Evolutionary conservation across 2,797 vertebrate genomes (phyloP).

Genomic region (Sebastes elongatus): DNA sequence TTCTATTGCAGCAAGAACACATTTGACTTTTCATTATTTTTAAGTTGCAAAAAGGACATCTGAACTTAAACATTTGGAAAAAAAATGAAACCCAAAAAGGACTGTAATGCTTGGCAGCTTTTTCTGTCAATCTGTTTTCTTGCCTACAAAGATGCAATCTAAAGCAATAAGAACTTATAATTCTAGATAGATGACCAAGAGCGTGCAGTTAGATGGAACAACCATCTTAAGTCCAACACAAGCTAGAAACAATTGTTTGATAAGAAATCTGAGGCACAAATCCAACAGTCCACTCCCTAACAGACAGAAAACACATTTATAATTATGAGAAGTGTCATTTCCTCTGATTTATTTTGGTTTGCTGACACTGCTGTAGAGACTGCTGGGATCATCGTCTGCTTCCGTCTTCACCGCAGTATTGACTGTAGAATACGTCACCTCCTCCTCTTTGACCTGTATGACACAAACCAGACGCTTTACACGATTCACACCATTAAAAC

Average conservation of each 20-base stretch:
- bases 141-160: neutral
- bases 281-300: neutral
- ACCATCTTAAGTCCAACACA: neutral
- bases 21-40: neutral
- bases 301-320: neutral
- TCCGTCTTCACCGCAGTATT: neutral
- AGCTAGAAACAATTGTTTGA: neutral
- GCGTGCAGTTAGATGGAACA: neutral
- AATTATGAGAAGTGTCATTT: neutral
- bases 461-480: neutral
- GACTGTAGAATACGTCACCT: slow-evolving; percentile 19
- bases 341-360: neutral
- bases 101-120: neutral
- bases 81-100: neutral
- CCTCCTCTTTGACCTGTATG: neutral
- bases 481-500: neutral
- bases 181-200: too few species aligned
- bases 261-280: neutral
- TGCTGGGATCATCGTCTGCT: neutral
- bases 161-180: rapidly evolving
- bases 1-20: rapidly evolving
- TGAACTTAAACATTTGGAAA: neutral
- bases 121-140: neutral
- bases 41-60: neutral
- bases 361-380: neutral